Percentiles rank a stretch among this genome's conserved stretches.
Evolutionary conservation across 2,888 invertebrate genomes (phyloP).

Genomic region (Lydus trimaculatus): DNA sequence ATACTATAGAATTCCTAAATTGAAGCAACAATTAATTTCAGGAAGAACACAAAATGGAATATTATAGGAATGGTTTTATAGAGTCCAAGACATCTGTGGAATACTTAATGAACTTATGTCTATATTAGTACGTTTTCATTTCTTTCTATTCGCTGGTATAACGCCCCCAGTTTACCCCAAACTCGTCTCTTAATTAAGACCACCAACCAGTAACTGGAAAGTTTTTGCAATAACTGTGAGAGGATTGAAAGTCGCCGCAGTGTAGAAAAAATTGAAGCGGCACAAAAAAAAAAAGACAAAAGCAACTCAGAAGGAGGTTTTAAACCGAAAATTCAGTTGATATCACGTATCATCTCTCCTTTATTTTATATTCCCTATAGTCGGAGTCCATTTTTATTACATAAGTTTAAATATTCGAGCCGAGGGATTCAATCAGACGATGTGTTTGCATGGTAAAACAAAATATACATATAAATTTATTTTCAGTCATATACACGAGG

Average conservation of each 20-base stretch:
- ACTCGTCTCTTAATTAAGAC: constrained; percentile 38
- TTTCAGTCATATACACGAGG: constrained; percentile 27
- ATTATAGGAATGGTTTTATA: constrained; percentile 30
- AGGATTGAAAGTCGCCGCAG: background rate
- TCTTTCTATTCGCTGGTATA: constrained; percentile 33
- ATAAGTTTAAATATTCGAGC: constrained; percentile 20
- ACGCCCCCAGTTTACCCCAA: constrained; percentile 34
- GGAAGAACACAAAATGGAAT: constrained; percentile 26
- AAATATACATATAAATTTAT: constrained; percentile 45
- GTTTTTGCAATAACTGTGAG: constrained; percentile 13
- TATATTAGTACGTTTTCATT: constrained; percentile 28
- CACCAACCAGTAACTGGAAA: constrained; percentile 24
- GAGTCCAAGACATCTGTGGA: constrained; percentile 29
- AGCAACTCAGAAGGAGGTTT: background rate
- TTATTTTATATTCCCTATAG: background rate
- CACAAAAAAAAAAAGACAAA: background rate
- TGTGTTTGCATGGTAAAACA: constrained; percentile 43
- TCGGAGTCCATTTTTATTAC: constrained; percentile 18
- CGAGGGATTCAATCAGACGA: constrained; percentile 41
- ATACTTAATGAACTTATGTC: constrained; percentile 33
- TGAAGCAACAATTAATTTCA: constrained; percentile 26
- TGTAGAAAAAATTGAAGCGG: background rate
- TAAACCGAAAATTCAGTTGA: background rate
- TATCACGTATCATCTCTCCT: background rate
- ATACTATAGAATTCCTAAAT: constrained; percentile 3